These are phyloP conservation scores for Augochlorella aurata DNA, from an alignment of 2,888 invertebrate species.

Conservation along the genomic window DNA sequence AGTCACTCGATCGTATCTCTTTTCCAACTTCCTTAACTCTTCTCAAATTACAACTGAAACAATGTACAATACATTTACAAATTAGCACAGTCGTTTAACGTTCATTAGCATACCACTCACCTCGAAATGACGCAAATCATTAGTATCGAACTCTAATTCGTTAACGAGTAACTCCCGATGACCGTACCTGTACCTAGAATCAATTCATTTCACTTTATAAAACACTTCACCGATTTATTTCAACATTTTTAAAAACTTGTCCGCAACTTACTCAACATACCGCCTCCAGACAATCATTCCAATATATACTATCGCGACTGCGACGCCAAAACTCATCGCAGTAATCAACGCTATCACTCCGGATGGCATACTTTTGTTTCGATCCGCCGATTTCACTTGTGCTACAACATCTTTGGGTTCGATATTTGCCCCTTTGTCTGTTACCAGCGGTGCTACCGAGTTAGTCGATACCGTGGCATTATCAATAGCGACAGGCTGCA, in stretches of 20 bases:
- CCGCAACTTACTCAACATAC: constrained; percentile 80
- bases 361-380: constrained; percentile 65
- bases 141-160: constrained; percentile 81
- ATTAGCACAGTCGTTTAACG: constrained; percentile 36
- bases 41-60: constrained; percentile 65
- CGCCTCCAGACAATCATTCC: constrained; percentile 81
- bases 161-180: constrained; percentile 82
- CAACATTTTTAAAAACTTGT: not conserved
- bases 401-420: not conserved
- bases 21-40: constrained; percentile 14
- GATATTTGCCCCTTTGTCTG: not conserved
- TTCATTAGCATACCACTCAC: constrained; percentile 72
- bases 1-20: constrained; percentile 35
- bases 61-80: constrained; percentile 13
- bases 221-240: no score
- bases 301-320: constrained; percentile 79
- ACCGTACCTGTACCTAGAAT: constrained; percentile 77
- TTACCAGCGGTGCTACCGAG: constrained; percentile 8
- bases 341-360: constrained; percentile 74
- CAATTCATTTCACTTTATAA: not conserved
- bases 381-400: constrained; percentile 21
- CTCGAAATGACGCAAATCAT: constrained; percentile 81
- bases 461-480: constrained; percentile 13
- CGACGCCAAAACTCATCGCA: constrained; percentile 75
- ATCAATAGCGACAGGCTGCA: not conserved